phyloP scores from a whole-genome alignment of 2,888 invertebrate genomes.

The Oegoconia quadripuncta region DNA sequence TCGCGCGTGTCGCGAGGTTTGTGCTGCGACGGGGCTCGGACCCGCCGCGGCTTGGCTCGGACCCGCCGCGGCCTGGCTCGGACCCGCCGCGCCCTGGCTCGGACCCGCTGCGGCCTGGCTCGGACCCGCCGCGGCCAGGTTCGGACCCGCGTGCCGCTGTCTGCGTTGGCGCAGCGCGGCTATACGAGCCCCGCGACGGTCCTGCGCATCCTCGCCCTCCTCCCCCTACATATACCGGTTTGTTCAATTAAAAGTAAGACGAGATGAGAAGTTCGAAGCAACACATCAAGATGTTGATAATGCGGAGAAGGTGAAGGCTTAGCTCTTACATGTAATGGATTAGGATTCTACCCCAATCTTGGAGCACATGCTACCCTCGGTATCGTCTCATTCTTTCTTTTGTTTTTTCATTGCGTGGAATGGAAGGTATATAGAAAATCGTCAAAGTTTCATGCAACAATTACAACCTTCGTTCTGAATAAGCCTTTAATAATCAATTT shows the following conservation, averaged over 20 bases:
- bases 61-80: neutral
- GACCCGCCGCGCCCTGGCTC: constrained; percentile 2
- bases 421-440: too few relatives aligned
- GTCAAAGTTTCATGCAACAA: too few relatives aligned
- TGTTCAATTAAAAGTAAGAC: neutral
- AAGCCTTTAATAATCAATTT: too few relatives aligned
- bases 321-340: too few relatives aligned
- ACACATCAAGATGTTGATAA: neutral
- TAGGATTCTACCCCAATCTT: too few relatives aligned
- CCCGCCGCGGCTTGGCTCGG: neutral
- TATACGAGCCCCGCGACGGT: constrained; percentile 49
- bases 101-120: neutral
- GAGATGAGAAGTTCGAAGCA: too few relatives aligned
- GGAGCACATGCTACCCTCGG: too few relatives aligned
- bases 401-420: too few relatives aligned
- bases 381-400: too few relatives aligned
- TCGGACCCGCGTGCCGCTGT: neutral
- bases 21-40: neutral
- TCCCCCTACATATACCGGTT: constrained; percentile 2
- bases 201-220: constrained; percentile 47
- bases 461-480: too few relatives aligned
- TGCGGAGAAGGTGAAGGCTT: neutral
- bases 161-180: constrained; percentile 9
- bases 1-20: too few relatives aligned
- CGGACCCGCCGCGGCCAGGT: neutral